phyloP scores from a whole-genome alignment of 2,797 vertebrate species.

The Euphonia xanthogaster region DNA sequence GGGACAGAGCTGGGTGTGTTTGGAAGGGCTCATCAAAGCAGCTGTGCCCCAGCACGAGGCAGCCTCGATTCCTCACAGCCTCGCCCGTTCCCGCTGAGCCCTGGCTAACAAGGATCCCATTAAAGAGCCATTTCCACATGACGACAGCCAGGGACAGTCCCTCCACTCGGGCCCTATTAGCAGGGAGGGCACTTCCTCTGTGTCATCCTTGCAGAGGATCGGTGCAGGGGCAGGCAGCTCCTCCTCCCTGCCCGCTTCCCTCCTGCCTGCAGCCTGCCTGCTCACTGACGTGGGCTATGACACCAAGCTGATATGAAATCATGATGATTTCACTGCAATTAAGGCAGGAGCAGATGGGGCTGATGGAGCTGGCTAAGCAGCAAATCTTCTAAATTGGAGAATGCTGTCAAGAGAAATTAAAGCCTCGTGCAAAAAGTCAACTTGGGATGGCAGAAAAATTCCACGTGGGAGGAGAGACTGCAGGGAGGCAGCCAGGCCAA shows the following conservation, averaged over 20 bases:
- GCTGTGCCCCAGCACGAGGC: background rate
- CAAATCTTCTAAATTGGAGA: background rate
- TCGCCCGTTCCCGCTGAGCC: background rate
- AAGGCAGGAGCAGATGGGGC: conserved; percentile 17
- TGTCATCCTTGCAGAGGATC: background rate
- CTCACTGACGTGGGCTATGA: background rate
- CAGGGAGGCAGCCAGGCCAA: background rate
- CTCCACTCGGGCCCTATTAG: background rate
- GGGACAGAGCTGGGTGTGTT: too few species aligned
- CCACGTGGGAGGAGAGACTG: background rate
- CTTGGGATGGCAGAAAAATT: background rate
- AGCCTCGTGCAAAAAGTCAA: background rate
- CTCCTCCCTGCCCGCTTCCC: background rate
- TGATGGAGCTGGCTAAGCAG: background rate
- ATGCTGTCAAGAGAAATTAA: background rate
- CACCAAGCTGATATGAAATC: conserved; percentile 27
- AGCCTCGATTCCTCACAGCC: background rate
- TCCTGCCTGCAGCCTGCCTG: background rate
- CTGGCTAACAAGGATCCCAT: background rate
- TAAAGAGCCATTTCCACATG: background rate
- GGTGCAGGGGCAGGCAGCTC: background rate
- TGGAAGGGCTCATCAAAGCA: background rate
- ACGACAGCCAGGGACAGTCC: background rate
- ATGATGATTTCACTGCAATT: conserved; percentile 1
- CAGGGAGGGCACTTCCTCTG: background rate